Conservation (phyloP, 2,797 vertebrate genomes). For the Protonibea diacanthus region DNA sequence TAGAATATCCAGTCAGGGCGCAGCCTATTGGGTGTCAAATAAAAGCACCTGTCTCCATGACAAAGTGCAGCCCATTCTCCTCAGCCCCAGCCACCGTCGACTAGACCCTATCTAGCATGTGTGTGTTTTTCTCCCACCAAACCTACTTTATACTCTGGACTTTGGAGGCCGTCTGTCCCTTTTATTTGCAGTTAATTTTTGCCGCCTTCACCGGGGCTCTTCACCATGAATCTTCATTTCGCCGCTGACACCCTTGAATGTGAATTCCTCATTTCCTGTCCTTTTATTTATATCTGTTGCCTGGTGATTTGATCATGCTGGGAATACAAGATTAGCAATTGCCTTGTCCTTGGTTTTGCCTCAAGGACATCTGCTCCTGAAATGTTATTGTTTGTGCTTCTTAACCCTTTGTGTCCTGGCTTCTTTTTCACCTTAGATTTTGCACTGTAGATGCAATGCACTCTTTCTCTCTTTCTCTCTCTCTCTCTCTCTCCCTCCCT, state of each 20-base stretch:
- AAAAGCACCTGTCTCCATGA: slow-evolving; percentile 88
- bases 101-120: slow-evolving; percentile 67
- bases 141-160: slow-evolving; percentile 81
- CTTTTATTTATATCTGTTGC: slow-evolving; percentile 98
- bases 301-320: slow-evolving; percentile 96
- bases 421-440: slow-evolving; percentile 50
- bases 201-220: slow-evolving; percentile 88
- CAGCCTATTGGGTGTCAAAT: slow-evolving; percentile 86
- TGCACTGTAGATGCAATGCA: slow-evolving; percentile 23
- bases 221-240: slow-evolving; percentile 97
- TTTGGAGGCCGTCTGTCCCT: slow-evolving; percentile 88
- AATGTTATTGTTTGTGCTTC: slow-evolving; percentile 90
- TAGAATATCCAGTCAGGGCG: slow-evolving; percentile 83
- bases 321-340: slow-evolving; percentile 97
- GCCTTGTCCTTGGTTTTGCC: slow-evolving; percentile 91
- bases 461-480: slow-evolving; percentile 13
- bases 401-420: slow-evolving; percentile 84
- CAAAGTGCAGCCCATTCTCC: slow-evolving; percentile 84
- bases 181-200: slow-evolving; percentile 93
- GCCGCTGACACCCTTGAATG: slow-evolving; percentile 94
- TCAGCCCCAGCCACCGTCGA: slow-evolving; percentile 65
- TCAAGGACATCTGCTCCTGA: slow-evolving; percentile 95
- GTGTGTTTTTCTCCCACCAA: slow-evolving; percentile 74
- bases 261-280: slow-evolving; percentile 97
- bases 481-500: slow-evolving; percentile 5